Base-by-base conservation (phyloP, 2,113 vertebrate genomes). In the Misgurnus anguillicaudatus region DNA sequence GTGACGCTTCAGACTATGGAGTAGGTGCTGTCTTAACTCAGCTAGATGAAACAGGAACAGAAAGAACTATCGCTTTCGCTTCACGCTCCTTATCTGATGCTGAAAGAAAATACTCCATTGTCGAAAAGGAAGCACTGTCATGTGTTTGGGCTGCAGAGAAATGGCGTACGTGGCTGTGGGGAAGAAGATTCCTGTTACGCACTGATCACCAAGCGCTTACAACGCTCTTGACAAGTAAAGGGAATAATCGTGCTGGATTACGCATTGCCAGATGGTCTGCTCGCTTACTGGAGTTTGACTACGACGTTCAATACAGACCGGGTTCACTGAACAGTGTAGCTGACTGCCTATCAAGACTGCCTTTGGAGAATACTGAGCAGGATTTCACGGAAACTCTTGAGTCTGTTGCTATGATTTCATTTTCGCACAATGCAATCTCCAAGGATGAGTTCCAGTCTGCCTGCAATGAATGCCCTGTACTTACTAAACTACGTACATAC, bases 61-160 rank as follows among this genome's bases (percentile, higher is more conserved):
- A 82, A 45, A 17, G 24, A 9, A 76, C 73, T 19, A 65, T 81
- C 71, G 61, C 65, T 69, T 82, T 80, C 51, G 66, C 17, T 42
- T 66, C 38, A 11, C 4, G 8, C 5, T 19, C n/a, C 9, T 19
- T 66, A 4, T 66, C 64, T 42, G 17, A 65, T 19, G 17, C 39
- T 11, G 39, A 42, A 42, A 47, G 19, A 6, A 83, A 83, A 69
- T 80, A 82, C 21, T 85, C 73, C 1, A 38, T 72, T 1, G 41
- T 85, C 74, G 57, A 76, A 47, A 80, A 81, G 39, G 75, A 75
- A 42, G 72, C 66, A 6, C 36, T 72, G 0, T 53, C 55, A 4
- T 84, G 75, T 19, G 65, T 83, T n/a, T 84, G 80, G 73, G 60
- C 66, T 80, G 51, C 63, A 17, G 73, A 80, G 58, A 84, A 84